Percentiles rank a stretch among this genome's conserved stretches.
Conservation (phyloP, 1,140 invertebrate species). For the Eufriesea mexicana region DNA sequence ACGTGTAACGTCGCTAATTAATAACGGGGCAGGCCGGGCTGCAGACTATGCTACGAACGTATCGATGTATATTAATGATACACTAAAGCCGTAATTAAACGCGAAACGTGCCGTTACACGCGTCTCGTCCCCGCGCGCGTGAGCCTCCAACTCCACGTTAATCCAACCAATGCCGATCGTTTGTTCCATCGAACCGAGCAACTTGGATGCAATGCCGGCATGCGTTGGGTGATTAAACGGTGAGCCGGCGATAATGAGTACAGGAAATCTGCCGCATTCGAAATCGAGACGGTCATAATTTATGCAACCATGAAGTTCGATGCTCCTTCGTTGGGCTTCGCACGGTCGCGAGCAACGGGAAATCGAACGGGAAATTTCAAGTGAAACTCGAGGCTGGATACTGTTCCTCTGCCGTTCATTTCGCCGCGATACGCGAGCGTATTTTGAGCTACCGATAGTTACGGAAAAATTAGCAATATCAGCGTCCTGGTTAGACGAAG, state of each 20-base stretch:
- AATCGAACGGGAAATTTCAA: background rate
- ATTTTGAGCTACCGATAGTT: background rate
- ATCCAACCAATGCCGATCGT: slow-evolving; percentile 39
- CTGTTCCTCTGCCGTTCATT: background rate
- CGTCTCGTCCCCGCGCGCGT: background rate
- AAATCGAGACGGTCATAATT: slow-evolving; percentile 49
- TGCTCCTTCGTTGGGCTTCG: background rate
- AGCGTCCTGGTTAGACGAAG: too few relatives aligned
- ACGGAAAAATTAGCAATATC: background rate
- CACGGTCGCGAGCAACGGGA: background rate
- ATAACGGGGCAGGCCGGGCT: slow-evolving; percentile 1
- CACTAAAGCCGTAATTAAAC: slow-evolving; percentile 47
- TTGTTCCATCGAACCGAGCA: slow-evolving; percentile 38
- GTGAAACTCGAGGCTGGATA: background rate
- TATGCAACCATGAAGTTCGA: slow-evolving; percentile 31
- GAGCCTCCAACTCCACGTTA: slow-evolving; percentile 21
- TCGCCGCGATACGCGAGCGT: background rate
- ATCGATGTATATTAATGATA: slow-evolving; percentile 43
- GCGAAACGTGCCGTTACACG: slow-evolving; percentile 37
- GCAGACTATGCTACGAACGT: background rate
- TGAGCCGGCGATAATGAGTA: slow-evolving; percentile 56
- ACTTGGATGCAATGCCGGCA: slow-evolving; percentile 13
- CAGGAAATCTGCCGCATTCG: slow-evolving; percentile 41
- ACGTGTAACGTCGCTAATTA: slow-evolving; percentile 28
- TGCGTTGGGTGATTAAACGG: slow-evolving; percentile 53